Percentiles rank a stretch among this genome's conserved stretches.
Conservation (phyloP, 1,140 invertebrate species). For the Pemphigus obesinymphae region DNA sequence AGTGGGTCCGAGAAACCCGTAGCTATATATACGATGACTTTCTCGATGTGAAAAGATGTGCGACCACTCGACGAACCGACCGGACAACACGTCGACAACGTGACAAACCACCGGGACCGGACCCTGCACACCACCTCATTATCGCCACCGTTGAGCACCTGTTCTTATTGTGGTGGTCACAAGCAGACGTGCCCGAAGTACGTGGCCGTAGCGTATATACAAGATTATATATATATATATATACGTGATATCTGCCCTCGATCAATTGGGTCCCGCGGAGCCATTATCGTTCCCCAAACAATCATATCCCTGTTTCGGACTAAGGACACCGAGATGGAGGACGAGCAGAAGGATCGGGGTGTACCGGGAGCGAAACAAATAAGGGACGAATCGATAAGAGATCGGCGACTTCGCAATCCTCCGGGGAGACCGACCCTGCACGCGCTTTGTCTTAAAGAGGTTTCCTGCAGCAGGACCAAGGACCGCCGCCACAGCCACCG, state of each 20-base stretch:
- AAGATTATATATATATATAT: not conserved
- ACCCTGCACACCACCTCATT: not conserved
- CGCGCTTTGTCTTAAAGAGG: conserved; percentile 38
- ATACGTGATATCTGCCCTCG: not conserved
- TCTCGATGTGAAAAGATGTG: not conserved
- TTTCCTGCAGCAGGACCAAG: not conserved
- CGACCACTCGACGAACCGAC: not conserved
- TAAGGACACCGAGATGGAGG: not conserved
- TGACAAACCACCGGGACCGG: not conserved
- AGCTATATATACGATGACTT: not conserved
- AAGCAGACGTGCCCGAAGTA: not conserved
- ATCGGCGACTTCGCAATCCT: conserved; percentile 31
- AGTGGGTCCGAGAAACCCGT: too few relatives aligned
- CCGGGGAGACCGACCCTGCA: not conserved
- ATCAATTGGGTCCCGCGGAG: not conserved
- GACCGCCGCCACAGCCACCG: not conserved
- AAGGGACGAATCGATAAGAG: conserved; percentile 41
- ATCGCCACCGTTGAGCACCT: not conserved
- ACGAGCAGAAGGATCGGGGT: not conserved
- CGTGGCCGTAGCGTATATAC: not conserved
- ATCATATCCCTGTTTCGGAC: not conserved
- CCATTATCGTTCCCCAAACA: conserved; percentile 41
- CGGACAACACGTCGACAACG: not conserved
- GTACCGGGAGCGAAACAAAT: conserved; percentile 16
- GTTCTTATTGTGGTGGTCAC: not conserved